Conservation (phyloP, 37 sponge, comb jelly and placozoan genomes). For the Bolinopsis microptera region DNA sequence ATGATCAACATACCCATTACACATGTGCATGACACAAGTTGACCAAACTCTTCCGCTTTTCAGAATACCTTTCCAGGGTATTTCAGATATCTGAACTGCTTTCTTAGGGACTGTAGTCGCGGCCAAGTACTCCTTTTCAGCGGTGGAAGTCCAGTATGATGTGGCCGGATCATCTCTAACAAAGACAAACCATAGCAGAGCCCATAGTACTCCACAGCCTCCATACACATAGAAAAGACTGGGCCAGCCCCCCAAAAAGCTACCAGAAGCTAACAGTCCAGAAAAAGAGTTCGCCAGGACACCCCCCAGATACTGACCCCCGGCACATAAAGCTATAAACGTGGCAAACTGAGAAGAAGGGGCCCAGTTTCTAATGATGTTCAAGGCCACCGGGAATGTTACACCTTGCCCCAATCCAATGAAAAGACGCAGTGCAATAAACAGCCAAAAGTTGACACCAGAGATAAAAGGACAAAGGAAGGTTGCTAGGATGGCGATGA, state of each 20-base stretch:
- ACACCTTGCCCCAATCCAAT: conserved; percentile 27
- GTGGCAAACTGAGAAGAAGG: not conserved
- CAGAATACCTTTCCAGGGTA: conserved; percentile 11
- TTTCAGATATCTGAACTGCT: conserved; percentile 3
- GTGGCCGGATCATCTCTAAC: not conserved
- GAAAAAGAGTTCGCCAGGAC: conserved; percentile 49
- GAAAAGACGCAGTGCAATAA: not conserved
- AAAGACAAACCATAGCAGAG: conserved; percentile 16
- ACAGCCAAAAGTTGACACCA: not conserved
- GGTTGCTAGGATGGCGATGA: not conserved
- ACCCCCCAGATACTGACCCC: conserved; percentile 19
- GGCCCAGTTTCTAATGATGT: conserved; percentile 26
- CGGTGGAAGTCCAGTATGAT: not conserved
- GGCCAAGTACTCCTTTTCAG: not conserved
- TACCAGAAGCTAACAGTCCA: not conserved
- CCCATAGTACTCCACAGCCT: not conserved
- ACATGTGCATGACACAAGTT: not conserved
- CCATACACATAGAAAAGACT: conserved; percentile 55
- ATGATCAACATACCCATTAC: too few species aligned
- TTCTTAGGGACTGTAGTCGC: not conserved
- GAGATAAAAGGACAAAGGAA: not conserved
- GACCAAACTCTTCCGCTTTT: not conserved
- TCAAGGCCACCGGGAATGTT: conserved; percentile 46
- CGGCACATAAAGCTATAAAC: not conserved
- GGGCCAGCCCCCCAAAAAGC: conserved; percentile 29